Evolutionary conservation across 2,797 vertebrate genomes (phyloP).

Genomic region (Phataginus tetradactyla): DNA sequence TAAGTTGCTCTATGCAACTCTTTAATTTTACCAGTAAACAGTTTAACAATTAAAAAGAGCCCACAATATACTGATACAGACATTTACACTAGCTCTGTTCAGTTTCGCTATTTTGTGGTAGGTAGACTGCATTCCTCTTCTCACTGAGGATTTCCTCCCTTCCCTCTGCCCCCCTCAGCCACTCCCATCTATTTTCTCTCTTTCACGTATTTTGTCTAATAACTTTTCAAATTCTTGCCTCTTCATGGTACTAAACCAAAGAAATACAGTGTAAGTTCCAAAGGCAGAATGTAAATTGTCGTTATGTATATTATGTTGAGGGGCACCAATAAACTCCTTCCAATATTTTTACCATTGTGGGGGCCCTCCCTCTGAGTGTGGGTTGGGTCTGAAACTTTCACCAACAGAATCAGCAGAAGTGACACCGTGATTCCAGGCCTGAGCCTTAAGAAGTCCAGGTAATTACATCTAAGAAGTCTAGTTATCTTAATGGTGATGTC

Average conservation of each 20-base stretch:
- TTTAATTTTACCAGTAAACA: not conserved
- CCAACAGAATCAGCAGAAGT: not conserved
- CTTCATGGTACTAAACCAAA: not conserved
- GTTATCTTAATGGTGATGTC: not conserved
- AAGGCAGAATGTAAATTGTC: not conserved
- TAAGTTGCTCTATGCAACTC: not conserved
- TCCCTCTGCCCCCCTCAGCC: rapidly evolving
- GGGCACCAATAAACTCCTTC: not conserved
- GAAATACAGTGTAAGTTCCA: not conserved
- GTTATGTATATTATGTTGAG: not conserved
- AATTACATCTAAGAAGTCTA: not conserved
- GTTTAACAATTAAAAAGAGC: not conserved
- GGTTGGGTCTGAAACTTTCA: not conserved
- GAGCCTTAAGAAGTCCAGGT: not conserved
- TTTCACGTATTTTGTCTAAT: not conserved
- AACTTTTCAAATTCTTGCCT: not conserved
- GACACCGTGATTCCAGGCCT: not conserved
- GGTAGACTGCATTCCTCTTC: not conserved
- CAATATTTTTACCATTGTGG: not conserved
- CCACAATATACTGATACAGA: not conserved
- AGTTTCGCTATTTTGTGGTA: not conserved
- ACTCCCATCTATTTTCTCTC: not conserved
- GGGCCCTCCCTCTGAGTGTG: not conserved
- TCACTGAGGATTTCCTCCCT: not conserved
- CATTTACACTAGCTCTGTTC: not conserved